Evolutionary conservation across 1,140 invertebrate genomes (phyloP), one percentile per base, ranked within the genome.

Genomic region (Pseudomyrmex cubaensis): DNA sequence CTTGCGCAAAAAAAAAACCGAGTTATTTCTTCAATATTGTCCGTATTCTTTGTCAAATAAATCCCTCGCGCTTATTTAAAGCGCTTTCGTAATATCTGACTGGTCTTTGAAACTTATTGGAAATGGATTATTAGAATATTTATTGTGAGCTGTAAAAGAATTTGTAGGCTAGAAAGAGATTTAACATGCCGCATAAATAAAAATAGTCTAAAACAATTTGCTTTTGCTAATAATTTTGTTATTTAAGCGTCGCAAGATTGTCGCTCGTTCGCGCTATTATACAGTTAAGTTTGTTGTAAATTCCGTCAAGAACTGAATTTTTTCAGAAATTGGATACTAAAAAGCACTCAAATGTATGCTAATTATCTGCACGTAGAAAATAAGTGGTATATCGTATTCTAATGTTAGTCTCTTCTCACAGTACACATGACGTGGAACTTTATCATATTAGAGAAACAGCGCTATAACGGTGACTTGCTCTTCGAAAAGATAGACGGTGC

Each of bases 101-200:
- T 44, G 25, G n/a, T 77, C 66, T 66, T 17, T 10, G 10, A 12
- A 20, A 76, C 48, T 77, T 54, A 77, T 54, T 20, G 48, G 25
- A 76, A 66, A 35, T 44, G 8, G 48, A 66, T 77, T 77, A 54
- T 77, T 77, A 25, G 25, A 46, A 66, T 72, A 72, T 77, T 66
- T 67, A 67, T 54, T 44, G 48, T 2, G 13, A 1, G 12, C 1
- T 9, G 35, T 12, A 2, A n/a, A 66, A 20, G 12, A 67, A 77
- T 66, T 66, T 77, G 66, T 76, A 52, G 12, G 1, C 64, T 44
- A n/a, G 35, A 35, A 35, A 52, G 22, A 44, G 9, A 54, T 54
- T 76, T 76, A 66, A 76, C 54, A 44, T 35, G n/a, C 35, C 5
- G 35, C 35, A 35, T 35, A 44, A 44, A 54, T 52, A n/a, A 35